Base-by-base conservation (phyloP, 2,797 vertebrate genomes). In the Aphelocoma californica region DNA sequence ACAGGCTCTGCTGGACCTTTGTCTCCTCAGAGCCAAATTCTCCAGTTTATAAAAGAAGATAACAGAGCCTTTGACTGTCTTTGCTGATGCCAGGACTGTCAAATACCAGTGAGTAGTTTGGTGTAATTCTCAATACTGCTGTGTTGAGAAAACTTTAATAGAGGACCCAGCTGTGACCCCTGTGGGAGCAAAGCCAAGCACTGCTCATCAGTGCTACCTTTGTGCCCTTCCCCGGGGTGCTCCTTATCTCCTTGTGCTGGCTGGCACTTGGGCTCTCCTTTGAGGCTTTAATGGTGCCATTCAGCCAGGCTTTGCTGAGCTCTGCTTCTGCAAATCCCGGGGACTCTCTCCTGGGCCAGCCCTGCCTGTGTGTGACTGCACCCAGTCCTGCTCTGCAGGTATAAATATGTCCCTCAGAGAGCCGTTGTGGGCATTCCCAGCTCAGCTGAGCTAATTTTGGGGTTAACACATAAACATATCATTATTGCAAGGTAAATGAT, bases 191-290 rank as follows among this genome's bases (percentile, higher is more conserved):
- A 38, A 86, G 89, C 91, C 95, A 92, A 82, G 67, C 0, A 0
- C 70, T 80, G 82, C 74, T 91, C 92, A 80, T 95, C 95, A 96
- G 73, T 86, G 81, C 86, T 72, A 96, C 88, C 93, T 96, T 82
- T 97, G 96, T 96, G 36, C 80, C 80, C 92, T 85, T 86, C 82
- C 83, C 75, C 0, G 1, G 45, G 48, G 58, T 56, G 64, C 64
- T 80, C 51, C 95, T 90, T 93, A 73, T 90, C 94, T 88, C 94
- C 93, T 95, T 20, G 96, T 64, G 78, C 93, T 80, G 93, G 78
- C 94, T 96, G 94, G 96, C 88, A 96, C 92, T 94, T 44, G 81
- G 88, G 64, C 56, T 77, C 91, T 94, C 92, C 90, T 96, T 88
- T 90, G 74, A 90, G 83, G 31, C 64, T 54, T 87, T 45, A 95